Conservation (phyloP, 2,888 invertebrate genomes). For the Plutella xylostella region DNA sequence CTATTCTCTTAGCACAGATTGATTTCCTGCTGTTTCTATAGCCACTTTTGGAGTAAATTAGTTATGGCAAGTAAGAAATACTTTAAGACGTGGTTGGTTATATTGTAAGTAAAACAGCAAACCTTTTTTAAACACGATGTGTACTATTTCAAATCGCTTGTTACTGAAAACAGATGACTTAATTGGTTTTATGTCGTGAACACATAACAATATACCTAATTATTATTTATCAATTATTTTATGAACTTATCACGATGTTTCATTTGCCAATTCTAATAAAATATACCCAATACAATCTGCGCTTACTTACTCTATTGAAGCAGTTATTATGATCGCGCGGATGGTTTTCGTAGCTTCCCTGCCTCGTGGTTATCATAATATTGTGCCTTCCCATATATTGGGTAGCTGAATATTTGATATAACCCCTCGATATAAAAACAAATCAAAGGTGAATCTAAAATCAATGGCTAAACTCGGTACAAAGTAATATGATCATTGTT, state of each 20-base stretch:
- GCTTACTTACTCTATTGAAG: conserved; percentile 30
- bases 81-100: no score
- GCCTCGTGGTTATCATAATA: conserved; percentile 32
- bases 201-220: no score
- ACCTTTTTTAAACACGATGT: no score
- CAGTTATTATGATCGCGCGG: conserved; percentile 25
- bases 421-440: conserved; percentile 28
- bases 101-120: no score
- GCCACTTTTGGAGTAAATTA: no score
- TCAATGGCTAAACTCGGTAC: conserved; percentile 15
- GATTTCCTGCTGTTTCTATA: conserved; percentile 36
- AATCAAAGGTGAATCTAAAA: conserved; percentile 23
- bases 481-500: conserved; percentile 10
- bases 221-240: no score
- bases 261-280: conserved; percentile 36
- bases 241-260: conserved; percentile 31
- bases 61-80: no score
- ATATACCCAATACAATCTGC: conserved; percentile 33
- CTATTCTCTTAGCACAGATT: no score
- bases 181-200: no score
- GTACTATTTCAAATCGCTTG: no score
- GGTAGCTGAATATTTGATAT: conserved; percentile 27
- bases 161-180: no score
- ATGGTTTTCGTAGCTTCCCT: conserved; percentile 23
- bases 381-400: conserved; percentile 28